Conservation (phyloP, 2,113 vertebrate genomes). For the Caloenas nicobarica region DNA sequence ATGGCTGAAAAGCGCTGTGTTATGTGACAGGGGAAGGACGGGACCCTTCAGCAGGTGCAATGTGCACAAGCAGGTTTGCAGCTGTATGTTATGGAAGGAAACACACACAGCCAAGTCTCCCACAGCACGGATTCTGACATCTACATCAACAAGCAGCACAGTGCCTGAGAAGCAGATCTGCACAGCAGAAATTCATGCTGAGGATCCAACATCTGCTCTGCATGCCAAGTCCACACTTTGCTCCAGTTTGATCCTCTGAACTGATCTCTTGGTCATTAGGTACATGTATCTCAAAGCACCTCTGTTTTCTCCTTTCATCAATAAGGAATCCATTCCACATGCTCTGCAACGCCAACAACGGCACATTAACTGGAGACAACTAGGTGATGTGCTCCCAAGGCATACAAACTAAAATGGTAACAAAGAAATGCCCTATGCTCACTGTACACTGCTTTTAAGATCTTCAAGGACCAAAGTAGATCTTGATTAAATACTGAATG, state of each 20-base stretch:
- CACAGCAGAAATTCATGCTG: not conserved
- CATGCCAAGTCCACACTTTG: not conserved
- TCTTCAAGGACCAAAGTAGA: not conserved
- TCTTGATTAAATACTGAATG: not conserved
- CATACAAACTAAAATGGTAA: not conserved
- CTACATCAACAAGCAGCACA: not conserved
- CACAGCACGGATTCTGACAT: not conserved
- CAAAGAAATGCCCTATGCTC: not conserved
- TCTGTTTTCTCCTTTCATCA: not conserved
- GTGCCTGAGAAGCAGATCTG: not conserved
- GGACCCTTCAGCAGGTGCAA: not conserved
- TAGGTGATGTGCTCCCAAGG: not conserved
- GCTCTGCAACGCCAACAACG: accelerated
- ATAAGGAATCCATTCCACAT: not conserved
- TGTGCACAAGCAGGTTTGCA: not conserved
- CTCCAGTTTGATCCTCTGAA: not conserved
- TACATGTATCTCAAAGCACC: not conserved
- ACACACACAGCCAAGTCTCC: not conserved
- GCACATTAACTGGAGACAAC: not conserved
- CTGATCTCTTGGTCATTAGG: not conserved
- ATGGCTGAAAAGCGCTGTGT: not conserved
- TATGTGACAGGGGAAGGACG: not conserved
- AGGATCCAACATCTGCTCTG: not conserved
- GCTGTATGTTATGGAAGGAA: not conserved
- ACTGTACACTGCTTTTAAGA: not conserved